Evolutionary conservation across 2,797 vertebrate genomes (phyloP), one percentile per base, ranked within the genome.

Genomic region (Capromys pilorides): DNA sequence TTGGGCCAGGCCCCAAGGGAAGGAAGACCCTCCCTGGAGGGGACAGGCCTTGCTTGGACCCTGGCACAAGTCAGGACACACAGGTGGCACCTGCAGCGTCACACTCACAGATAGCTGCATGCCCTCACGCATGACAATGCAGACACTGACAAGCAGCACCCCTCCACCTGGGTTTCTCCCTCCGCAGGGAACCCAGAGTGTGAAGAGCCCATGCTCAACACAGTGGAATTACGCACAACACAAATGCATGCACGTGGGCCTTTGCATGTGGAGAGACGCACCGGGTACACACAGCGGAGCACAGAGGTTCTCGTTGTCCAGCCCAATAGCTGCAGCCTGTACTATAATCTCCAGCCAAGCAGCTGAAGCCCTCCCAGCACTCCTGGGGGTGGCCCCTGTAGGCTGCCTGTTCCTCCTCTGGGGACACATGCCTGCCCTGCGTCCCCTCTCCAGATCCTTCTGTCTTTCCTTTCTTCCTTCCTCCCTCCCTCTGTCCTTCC

Each of bases 141-240:
- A 16, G 13, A 5, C 31, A 4, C 36, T 62, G 57, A 3, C n/a
- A 0, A 14, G 28, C 22, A 36, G 51, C 22, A 6, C 0, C 0
- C 12, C 1, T 18, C 62, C 19, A 11, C 33, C 33, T n/a, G 4
- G 14, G 36, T 5, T 64, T n/a, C 9, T 80, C 12, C 64, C 54
- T 24, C 5, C 80, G 21, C 49, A 16, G 2, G 31, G 39, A 8
- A 24, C 22, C 59, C 59, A 45, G 51, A 41, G 41, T 61, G 49
- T 26, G 54, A 21, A 3, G 36, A 18, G 26, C 86, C n/a, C 77
- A 54, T 49, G 64, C 57, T 36, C 54, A 87, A 41, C 26, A 57
- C 62, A 59, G 49, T 22, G 5, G 31, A 78, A 90, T 64, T 54
- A 26, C 61, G 12, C 7, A 19, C 33, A n/a, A 41, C 4, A 59